A percentile compares a stretch with the other conserved stretches of the same genome.
Conservation (phyloP, 2,113 vertebrate species). For the Nanger granti region DNA sequence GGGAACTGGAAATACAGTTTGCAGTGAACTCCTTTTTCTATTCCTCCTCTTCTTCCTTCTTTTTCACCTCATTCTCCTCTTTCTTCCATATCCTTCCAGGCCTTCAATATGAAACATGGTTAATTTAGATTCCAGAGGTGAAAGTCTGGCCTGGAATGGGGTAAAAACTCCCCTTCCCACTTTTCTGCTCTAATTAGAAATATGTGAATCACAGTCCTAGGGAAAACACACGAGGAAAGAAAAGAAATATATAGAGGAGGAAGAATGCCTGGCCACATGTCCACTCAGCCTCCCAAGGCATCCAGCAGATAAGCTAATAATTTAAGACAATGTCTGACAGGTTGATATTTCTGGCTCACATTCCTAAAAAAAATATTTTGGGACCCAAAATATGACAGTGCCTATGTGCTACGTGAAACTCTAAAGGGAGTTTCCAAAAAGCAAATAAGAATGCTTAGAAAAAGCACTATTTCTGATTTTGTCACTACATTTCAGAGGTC, state of each 20-base stretch:
- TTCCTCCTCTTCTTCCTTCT: neutral
- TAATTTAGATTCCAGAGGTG: neutral
- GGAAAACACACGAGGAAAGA: conserved; percentile 16
- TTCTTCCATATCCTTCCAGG: neutral
- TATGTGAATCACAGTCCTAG: conserved; percentile 12
- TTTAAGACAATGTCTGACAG: conserved; percentile 24
- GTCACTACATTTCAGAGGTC: neutral
- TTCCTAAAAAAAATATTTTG: conserved; percentile 23
- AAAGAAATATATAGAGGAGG: neutral
- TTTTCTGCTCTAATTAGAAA: conserved; percentile 34
- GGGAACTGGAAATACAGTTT: neutral
- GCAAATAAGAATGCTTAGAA: neutral
- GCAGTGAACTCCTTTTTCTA: neutral
- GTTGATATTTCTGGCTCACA: conserved; percentile 5
- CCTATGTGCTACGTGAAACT: neutral
- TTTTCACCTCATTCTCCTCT: neutral
- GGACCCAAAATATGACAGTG: neutral
- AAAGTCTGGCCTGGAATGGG: neutral
- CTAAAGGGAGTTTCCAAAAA: neutral
- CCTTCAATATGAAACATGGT: neutral
- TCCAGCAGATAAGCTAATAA: neutral
- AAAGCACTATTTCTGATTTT: neutral
- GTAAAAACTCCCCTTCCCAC: neutral
- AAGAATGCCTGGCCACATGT: neutral
- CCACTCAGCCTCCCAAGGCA: neutral